Evolutionary conservation across 2,888 invertebrate species (phyloP), one percentile per base, ranked within the genome.

Genomic region (Parthenolecanium corni): DNA sequence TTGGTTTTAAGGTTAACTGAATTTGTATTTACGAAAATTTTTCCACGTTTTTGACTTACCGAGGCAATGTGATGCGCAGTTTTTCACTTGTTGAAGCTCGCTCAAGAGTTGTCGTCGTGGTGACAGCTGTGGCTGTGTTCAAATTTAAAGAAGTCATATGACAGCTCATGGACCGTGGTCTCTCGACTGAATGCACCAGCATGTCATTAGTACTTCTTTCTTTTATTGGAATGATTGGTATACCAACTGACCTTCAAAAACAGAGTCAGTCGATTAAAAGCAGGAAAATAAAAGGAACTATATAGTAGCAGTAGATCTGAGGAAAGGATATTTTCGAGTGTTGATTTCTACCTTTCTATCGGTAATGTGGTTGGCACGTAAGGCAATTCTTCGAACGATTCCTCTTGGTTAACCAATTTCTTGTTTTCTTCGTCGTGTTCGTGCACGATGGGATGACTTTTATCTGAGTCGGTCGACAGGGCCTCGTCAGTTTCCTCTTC

Each of bases 281-380:
- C 31, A 31, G 5, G 31, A 31, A 31, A 31, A 31, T 31, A 31
- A 31, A 31, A 31, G 5, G 31, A 31, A 31, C 14, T 11, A 38
- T 38, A 38, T 38, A 38, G 14, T 16, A 14, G 44, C 6, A 42
- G 44, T 42, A 42, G 4, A 14, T 9, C 4, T 42, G 44, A 42
- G 18, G n/a, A 42, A 14, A 42, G 44, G 44, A 42, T 38, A 11
- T 18, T 18, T 9, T 42, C 44, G 4, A 42, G n/a, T 42, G 18
- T 5, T 42, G 44, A 4, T 16, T 42, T 9, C 18, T 62, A 70
- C 70, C 90, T 82, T 75, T 91, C 91, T 72, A 83, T 79, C 20
- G 91, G 91, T 71, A 91, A 76, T 62, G 90, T 91, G n/a, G 91
- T 90, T 64, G 91, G 90, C 70, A 91, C 82, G 73, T 89, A 90